phyloP scores from a whole-genome alignment of 1,140 invertebrate species.

The Rhyacophila brunnea region DNA sequence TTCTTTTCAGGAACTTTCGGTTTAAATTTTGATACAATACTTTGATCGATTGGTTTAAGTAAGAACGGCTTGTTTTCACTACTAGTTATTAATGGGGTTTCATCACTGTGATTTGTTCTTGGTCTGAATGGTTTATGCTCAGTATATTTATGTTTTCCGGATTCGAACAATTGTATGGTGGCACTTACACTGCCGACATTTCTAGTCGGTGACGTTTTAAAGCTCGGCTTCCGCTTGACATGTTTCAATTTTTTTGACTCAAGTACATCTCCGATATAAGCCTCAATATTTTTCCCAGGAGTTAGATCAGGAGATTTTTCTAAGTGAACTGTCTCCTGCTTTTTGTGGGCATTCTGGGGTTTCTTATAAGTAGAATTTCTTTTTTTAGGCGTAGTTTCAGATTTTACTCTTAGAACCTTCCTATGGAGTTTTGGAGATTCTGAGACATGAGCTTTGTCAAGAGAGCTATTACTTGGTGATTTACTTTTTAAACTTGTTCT shows the following conservation, averaged over 20 bases:
- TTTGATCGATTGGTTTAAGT: too few relatives aligned
- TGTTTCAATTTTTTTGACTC: conserved; percentile 35
- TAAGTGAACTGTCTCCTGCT: not conserved
- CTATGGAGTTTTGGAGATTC: conserved; percentile 44
- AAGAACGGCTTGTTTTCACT: too few relatives aligned
- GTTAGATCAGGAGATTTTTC: not conserved
- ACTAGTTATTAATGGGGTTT: too few relatives aligned
- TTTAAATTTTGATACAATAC: not conserved
- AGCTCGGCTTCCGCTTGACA: conserved; percentile 37
- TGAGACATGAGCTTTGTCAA: conserved; percentile 44
- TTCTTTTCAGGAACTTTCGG: conserved; percentile 23
- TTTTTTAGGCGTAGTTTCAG: conserved; percentile 42
- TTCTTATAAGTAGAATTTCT: conserved; percentile 21
- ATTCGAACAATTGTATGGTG: conserved; percentile 30
- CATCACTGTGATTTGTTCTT: conserved; percentile 33
- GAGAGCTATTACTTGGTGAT: conserved; percentile 50
- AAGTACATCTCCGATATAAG: conserved; percentile 35
- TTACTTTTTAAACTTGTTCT: conserved; percentile 45
- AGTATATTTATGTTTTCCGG: conserved; percentile 13
- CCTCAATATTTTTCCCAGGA: conserved; percentile 9
- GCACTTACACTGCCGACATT: conserved; percentile 24
- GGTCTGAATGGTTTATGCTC: not conserved
- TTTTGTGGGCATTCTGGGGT: conserved; percentile 8
- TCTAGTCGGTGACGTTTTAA: conserved; percentile 22
- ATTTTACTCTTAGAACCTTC: conserved; percentile 49